A percentile compares a stretch with the other conserved stretches of the same genome.
Conservation (phyloP, 2,113 vertebrate genomes). For the Toxotes chatareus region DNA sequence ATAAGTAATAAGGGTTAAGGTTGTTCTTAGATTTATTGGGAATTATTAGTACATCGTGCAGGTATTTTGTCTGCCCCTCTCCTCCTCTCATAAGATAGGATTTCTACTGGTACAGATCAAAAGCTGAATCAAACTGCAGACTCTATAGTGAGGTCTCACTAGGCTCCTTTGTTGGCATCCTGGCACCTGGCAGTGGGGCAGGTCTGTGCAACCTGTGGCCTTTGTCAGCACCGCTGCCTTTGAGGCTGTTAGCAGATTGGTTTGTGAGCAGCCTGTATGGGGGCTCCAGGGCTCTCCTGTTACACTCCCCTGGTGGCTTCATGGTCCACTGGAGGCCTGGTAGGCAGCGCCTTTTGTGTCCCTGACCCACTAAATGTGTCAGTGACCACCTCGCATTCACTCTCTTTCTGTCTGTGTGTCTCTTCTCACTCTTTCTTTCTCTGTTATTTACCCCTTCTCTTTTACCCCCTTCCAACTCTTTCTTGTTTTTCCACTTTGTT, state of each 20-base stretch:
- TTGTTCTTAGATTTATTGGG: not conserved
- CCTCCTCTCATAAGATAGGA: conserved; percentile 50
- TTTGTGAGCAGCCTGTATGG: conserved; percentile 67
- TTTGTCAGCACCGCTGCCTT: conserved; percentile 68
- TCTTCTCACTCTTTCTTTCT: conserved; percentile 52
- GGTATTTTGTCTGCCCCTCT: conserved; percentile 9
- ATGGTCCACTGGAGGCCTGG: conserved; percentile 84
- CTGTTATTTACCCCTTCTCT: conserved; percentile 29
- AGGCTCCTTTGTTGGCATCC: conserved; percentile 66
- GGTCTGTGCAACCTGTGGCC: conserved; percentile 71
- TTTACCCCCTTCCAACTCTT: not conserved
- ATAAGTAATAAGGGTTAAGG: not conserved
- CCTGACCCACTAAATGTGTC: conserved; percentile 84
- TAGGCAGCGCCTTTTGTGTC: conserved; percentile 84
- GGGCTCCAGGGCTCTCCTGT: conserved; percentile 78
- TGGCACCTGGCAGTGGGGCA: conserved; percentile 73
- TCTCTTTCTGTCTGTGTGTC: conserved; percentile 56
- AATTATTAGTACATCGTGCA: not conserved
- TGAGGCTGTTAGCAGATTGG: conserved; percentile 62
- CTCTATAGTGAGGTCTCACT: conserved; percentile 32
- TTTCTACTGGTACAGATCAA: conserved; percentile 60
- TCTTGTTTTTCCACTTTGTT: not conserved
- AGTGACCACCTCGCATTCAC: conserved; percentile 68
- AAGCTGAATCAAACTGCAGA: conserved; percentile 57
- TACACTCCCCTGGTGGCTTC: conserved; percentile 80